Evolutionary conservation across 2,888 invertebrate genomes (phyloP).

Genomic region (Oconnorella tubifera): DNA sequence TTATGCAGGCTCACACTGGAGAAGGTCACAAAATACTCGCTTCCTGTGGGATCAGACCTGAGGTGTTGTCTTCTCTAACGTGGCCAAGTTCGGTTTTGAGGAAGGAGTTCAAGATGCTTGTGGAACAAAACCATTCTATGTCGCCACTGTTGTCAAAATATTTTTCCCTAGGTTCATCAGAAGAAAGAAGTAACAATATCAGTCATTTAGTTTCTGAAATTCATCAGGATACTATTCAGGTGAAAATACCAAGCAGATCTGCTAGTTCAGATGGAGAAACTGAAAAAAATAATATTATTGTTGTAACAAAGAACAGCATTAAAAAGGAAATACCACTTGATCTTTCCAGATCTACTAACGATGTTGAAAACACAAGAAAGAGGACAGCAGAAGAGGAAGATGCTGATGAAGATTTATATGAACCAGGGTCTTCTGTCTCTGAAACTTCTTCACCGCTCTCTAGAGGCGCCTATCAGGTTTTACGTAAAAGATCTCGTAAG

Average conservation of each 20-base stretch:
- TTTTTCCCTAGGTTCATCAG: background rate
- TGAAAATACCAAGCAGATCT: background rate
- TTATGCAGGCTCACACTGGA: slow-evolving; percentile 53
- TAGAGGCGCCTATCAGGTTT: background rate
- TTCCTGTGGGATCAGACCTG: background rate
- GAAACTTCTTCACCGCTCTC: slow-evolving; percentile 16
- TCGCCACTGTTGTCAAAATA: background rate
- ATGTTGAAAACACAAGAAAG: background rate
- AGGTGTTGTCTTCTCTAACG: background rate
- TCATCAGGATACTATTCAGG: too few relatives aligned
- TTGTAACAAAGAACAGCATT: background rate
- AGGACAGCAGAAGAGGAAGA: slow-evolving; percentile 2
- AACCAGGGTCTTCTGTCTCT: background rate
- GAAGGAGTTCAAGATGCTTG: background rate
- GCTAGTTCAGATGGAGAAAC: background rate
- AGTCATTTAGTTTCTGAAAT: too few relatives aligned
- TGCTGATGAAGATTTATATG: slow-evolving; percentile 14
- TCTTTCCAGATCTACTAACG: slow-evolving; percentile 36
- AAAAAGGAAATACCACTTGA: slow-evolving; percentile 43
- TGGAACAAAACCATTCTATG: background rate
- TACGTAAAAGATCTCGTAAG: slow-evolving; percentile 71
- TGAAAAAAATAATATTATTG: background rate
- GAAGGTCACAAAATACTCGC: slow-evolving; percentile 43
- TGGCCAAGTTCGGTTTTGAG: background rate
- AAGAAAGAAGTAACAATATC: slow-evolving; percentile 6